Percentiles rank a stretch among this genome's conserved stretches.
Conservation (phyloP, 1,140 invertebrate genomes). For the Hyles vespertilio region DNA sequence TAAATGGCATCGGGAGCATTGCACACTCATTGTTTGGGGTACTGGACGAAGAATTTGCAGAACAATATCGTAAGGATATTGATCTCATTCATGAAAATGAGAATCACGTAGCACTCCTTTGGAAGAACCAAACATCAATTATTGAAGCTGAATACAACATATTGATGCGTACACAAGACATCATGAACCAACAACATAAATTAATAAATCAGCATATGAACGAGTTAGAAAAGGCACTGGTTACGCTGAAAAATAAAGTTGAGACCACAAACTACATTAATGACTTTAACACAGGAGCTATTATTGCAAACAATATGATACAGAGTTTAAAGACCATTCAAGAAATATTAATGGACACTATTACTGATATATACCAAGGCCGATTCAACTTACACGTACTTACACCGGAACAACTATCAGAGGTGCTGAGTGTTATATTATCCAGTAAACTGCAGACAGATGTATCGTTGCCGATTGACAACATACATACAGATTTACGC, state of each 20-base stretch:
- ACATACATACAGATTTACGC: no score
- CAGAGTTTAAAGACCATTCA: constrained; percentile 8
- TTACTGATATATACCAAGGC: constrained; percentile 14
- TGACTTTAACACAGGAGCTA: background rate
- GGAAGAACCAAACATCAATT: background rate
- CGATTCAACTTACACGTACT: constrained; percentile 15
- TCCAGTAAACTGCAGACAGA: constrained; percentile 2
- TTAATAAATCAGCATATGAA: background rate
- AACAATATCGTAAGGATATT: background rate
- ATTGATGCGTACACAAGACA: background rate
- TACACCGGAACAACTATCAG: constrained; percentile 1
- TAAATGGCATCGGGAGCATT: background rate
- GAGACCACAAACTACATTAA: background rate
- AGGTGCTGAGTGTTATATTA: background rate
- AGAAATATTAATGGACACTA: constrained; percentile 9
- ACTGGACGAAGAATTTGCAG: background rate
- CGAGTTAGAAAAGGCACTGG: background rate
- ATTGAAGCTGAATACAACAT: background rate
- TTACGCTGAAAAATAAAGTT: background rate
- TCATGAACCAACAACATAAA: background rate
- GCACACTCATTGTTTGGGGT: background rate
- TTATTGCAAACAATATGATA: constrained; percentile 1
- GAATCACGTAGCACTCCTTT: background rate
- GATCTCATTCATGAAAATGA: background rate
- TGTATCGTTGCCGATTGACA: background rate